Base-by-base conservation (phyloP, 2,888 invertebrate genomes). In the Heliconius cydno region DNA sequence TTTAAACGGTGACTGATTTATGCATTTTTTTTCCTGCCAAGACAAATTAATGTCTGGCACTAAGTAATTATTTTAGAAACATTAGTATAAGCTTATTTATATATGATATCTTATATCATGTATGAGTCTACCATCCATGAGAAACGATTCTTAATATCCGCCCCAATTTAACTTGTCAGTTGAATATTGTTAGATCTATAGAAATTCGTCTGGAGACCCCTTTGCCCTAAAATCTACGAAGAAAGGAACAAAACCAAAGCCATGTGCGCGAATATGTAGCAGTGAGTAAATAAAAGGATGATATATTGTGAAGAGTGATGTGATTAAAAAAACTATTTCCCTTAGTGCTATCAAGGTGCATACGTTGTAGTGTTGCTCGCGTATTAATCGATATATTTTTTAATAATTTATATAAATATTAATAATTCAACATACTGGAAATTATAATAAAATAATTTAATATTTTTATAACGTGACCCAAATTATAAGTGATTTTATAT, bases 301-400 rank as follows among this genome's bases (percentile, higher is more conserved):
- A 94, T 93, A 91, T 92, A 94, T 94, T 92, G 93, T 94, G 88
- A 91, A 91, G 90, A 87, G 86, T 89, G 92, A 92, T 89, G 92
- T 92, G 92, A 92, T 94, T 91, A 90, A 93, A 94, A 92, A 94
- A 94, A 92, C 88, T 86, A 92, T 92, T 92, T 94, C 93, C 94
- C 91, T 92, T 93, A 88, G 89, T 88, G 87, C 89, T 91, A 91
- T 92, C 94, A 95, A 95, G 94, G 94, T 95, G 94, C 92, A 93
- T 92, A 91, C 87, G 87, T 87, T 15, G 10, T 87, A 92, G 91
- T 83, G 92, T 78, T 85, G 19, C 60, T 63, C 75, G 72, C 73
- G 6, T 77, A 68, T 79, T 79, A 83, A 84, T 86, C 85, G 86
- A 87, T 12, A 70, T 0, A 46, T 15, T 46, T 30, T 3, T 74